Evolutionary conservation across 2,888 invertebrate genomes (phyloP), one percentile per base, ranked within the genome.

Genomic region (Lordiphosa fenestrarum): DNA sequence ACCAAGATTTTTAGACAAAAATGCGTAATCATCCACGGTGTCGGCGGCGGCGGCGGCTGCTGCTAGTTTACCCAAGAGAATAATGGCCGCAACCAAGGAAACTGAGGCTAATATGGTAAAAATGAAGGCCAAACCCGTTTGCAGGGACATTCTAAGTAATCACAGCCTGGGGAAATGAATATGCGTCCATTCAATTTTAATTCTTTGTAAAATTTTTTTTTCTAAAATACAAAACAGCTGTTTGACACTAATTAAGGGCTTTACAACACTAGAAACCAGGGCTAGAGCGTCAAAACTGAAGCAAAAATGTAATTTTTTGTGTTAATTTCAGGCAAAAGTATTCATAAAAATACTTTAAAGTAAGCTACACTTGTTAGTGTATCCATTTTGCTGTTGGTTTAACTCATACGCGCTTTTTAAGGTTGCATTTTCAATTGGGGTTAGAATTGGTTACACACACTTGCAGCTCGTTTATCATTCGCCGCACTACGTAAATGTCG

Each of bases 41-140:
- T n/a, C n/a, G n/a, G n/a, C n/a, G n/a, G n/a, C 9, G 19, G 19
- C 38, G 35, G 9, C 3, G 13, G 25, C 35, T 19, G 39, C 13
- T 5, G 10, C 15, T 30, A 6, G 36, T 33, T 92, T 91, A 93
- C 93, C 93, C 86, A 93, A 88, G 60, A 90, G 83, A 70, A 92
- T 91, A 75, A 92, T 91, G 54, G 91, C 87, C 77, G 91, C 90
- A 64, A 92, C 91, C 84, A 92, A 89, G 72, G 90, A 86, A 71
- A 92, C 87, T 69, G 92, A 92, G 67, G 91, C 91, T 77, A 92
- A 74, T 71, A 92, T 89, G 55, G 92, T 92, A 73, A 92, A 75
- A 48, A 86, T 66, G 41, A 88, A 76, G 48, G 84, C 87, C 50
- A 88, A 65, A 7, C 75, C 82, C 55, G 86, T 84, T 72, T 76